Percentiles rank a stretch among this genome's conserved stretches.
phyloP scores from a whole-genome alignment of 2,797 vertebrate species.

The Arrhamphus sclerolepis region DNA sequence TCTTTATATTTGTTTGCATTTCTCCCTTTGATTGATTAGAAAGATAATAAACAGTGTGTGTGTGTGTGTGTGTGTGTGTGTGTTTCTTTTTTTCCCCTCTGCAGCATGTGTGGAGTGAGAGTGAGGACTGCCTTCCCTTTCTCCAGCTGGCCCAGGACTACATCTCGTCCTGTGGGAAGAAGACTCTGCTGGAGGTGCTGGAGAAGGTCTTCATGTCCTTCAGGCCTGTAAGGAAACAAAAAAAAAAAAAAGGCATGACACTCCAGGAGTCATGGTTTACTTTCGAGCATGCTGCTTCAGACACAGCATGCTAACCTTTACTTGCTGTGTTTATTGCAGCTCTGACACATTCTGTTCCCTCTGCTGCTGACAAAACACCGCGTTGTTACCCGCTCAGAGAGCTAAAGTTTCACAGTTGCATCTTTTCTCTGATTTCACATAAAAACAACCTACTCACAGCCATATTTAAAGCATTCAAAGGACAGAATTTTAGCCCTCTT shows the following conservation, averaged over 20 bases:
- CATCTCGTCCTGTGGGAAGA: slow-evolving; percentile 98
- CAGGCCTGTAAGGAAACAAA: slow-evolving; percentile 89
- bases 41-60: background rate
- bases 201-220: slow-evolving; percentile 99
- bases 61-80: slow-evolving; percentile 4
- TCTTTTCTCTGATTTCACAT: no score
- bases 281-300: slow-evolving; percentile 1
- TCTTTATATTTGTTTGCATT: background rate
- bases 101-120: slow-evolving; percentile 98
- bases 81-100: slow-evolving; percentile 26
- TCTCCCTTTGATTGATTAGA: background rate
- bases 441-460: no score
- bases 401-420: background rate
- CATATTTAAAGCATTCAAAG: no score
- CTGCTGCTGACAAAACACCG: slow-evolving; percentile 8
- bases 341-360: slow-evolving; percentile 30
- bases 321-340: background rate
- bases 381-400: background rate
- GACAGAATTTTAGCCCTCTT: no score
- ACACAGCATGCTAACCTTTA: slow-evolving; percentile 10
- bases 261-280: slow-evolving; percentile 8
- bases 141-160: slow-evolving; percentile 97
- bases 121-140: slow-evolving; percentile 97
- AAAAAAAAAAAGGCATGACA: background rate
- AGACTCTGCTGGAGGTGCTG: slow-evolving; percentile 95